phyloP scores from a whole-genome alignment of 2,888 invertebrate species.

The Yponomeuta malinellus region DNA sequence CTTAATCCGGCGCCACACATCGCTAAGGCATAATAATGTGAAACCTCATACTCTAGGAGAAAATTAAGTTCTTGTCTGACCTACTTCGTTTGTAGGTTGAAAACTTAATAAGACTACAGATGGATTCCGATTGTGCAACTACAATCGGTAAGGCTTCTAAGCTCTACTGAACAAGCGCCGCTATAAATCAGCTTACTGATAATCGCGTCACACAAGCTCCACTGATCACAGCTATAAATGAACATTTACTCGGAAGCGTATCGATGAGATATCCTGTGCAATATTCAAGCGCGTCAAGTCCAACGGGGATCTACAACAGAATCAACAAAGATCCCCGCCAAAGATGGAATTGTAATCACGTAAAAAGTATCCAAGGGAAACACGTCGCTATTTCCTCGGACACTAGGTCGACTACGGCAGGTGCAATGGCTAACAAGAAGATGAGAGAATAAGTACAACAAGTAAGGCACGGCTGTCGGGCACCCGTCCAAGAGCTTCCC shows the following conservation, averaged over 20 bases:
- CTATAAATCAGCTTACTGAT: background rate
- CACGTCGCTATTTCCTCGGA: slow-evolving; percentile 18
- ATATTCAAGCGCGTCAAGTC: background rate
- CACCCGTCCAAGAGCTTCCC: slow-evolving; percentile 40
- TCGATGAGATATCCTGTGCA: background rate
- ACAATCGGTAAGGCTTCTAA: background rate
- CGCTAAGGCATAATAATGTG: background rate
- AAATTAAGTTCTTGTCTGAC: background rate
- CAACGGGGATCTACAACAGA: background rate
- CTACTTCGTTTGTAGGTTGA: background rate
- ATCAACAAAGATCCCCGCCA: background rate
- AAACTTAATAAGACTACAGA: background rate
- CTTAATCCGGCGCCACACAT: too few relatives aligned
- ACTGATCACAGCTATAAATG: background rate
- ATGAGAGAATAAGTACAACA: slow-evolving; percentile 12
- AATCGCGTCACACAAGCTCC: background rate
- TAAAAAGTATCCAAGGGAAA: slow-evolving; percentile 1
- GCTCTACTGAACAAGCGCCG: background rate
- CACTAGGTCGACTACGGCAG: slow-evolving; percentile 16
- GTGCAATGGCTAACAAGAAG: slow-evolving; percentile 10
- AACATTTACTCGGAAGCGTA: background rate
- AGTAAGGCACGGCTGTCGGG: slow-evolving; percentile 26
- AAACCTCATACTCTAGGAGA: background rate
- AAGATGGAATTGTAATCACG: slow-evolving; percentile 6
- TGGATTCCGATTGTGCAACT: background rate